These are phyloP conservation scores for Cercopithecus mona DNA, from an alignment of 2,113 vertebrate species.

Conservation along the genomic window DNA sequence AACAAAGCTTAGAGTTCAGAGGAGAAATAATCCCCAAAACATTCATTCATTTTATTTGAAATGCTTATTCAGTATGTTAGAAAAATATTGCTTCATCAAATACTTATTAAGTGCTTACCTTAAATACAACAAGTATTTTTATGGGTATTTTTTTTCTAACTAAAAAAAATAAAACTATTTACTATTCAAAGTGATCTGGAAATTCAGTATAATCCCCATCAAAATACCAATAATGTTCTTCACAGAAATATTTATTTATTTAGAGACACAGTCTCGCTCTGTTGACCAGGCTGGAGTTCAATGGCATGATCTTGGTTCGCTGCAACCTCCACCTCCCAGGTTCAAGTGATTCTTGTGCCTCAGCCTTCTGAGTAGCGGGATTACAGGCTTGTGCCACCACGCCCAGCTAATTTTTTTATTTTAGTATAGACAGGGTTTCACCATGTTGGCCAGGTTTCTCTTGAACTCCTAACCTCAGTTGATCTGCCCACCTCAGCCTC, in stretches of 20 bases:
- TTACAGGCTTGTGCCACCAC: no score
- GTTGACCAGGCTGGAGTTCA: no score
- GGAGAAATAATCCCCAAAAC: slow-evolving; percentile 40
- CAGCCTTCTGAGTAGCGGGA: no score
- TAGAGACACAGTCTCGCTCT: no score
- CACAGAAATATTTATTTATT: neutral
- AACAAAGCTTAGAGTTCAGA: neutral
- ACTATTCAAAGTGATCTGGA: neutral
- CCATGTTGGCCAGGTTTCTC: no score
- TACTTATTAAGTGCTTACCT: neutral
- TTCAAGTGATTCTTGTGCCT: no score
- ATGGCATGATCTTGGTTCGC: no score
- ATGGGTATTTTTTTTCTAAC: neutral
- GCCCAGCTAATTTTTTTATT: no score
- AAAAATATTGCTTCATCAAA: slow-evolving; percentile 46
- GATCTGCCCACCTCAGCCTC: no score
- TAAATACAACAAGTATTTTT: neutral
- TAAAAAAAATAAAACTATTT: neutral
- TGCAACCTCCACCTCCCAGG: no score
- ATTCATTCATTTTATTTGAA: slow-evolving; percentile 53
- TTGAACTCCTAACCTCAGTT: no score
- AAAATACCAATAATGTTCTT: neutral
- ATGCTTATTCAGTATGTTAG: neutral
- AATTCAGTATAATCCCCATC: neutral
- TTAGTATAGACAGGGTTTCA: no score